These are phyloP conservation scores for Bujurquina vittata DNA, from an alignment of 2,113 vertebrate species.

Conservation along the genomic window DNA sequence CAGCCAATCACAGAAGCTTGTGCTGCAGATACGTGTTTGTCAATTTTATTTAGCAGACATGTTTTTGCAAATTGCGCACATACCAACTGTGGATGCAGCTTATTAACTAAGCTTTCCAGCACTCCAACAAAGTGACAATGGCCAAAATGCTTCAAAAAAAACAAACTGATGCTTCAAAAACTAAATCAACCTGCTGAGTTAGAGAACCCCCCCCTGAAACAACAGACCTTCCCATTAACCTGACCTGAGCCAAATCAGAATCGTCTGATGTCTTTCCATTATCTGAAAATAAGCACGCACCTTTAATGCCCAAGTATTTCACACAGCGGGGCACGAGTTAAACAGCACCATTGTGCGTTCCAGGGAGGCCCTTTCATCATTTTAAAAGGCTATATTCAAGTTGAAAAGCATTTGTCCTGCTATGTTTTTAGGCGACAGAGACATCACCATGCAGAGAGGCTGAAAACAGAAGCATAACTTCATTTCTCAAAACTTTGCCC, in stretches of 20 bases:
- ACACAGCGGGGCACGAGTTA: not conserved
- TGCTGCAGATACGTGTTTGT: not conserved
- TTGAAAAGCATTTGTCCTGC: not conserved
- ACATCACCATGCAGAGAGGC: not conserved
- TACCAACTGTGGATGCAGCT: not conserved
- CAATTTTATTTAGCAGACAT: too few relatives aligned
- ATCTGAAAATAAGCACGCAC: not conserved
- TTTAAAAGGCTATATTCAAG: constrained; percentile 7
- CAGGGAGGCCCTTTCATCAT: not conserved
- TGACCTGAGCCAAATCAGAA: not conserved
- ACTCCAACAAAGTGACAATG: not conserved
- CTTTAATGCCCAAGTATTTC: constrained; percentile 1
- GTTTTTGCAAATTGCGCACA: not conserved
- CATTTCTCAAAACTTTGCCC: constrained; percentile 3
- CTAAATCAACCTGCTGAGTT: not conserved
- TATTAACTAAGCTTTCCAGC: not conserved
- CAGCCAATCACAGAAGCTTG: not conserved
- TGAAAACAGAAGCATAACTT: not conserved
- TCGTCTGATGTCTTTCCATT: not conserved
- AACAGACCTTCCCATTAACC: not conserved
- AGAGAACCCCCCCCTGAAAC: not conserved
- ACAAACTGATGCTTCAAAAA: not conserved
- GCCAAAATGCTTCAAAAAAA: not conserved
- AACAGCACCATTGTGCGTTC: not conserved
- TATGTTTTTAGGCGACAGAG: not conserved